Evolutionary conservation across 2,888 invertebrate species (phyloP).

Genomic region (Protophormia terraenovae): DNA sequence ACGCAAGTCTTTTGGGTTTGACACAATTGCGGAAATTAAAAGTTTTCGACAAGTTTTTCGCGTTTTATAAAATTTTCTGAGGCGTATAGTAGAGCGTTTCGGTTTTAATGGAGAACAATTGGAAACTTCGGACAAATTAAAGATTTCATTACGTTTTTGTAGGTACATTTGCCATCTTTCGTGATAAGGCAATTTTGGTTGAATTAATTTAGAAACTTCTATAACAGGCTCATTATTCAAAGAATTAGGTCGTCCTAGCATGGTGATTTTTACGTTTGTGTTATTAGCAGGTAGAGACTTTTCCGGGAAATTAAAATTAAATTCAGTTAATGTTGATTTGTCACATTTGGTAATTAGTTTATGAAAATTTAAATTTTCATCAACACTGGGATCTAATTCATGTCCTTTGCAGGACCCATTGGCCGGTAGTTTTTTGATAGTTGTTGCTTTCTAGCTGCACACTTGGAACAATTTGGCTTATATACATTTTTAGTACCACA

Average conservation of each 20-base stretch:
- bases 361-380: no score
- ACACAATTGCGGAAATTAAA: not conserved
- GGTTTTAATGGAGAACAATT: not conserved
- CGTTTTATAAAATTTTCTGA: not conserved
- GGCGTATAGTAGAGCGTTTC: not conserved
- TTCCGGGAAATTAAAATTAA: not conserved
- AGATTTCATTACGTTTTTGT: constrained; percentile 13
- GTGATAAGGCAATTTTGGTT: not conserved
- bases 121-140: not conserved
- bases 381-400: no score
- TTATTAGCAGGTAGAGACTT: not conserved
- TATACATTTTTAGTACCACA: not conserved
- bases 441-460: not conserved
- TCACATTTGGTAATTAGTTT: no score
- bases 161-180: not conserved
- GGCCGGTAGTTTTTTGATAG: not conserved
- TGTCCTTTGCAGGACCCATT: not conserved
- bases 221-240: not conserved
- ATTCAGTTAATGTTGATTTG: no score
- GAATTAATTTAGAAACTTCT: not conserved
- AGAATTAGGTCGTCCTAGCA: not conserved
- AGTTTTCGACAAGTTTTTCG: not conserved
- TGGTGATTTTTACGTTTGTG: not conserved
- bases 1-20: not conserved
- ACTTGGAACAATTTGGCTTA: not conserved